A percentile compares a stretch with the other conserved stretches of the same genome.
phyloP scores from a whole-genome alignment of 2,113 vertebrate genomes.

The Tylochromis polylepis region DNA sequence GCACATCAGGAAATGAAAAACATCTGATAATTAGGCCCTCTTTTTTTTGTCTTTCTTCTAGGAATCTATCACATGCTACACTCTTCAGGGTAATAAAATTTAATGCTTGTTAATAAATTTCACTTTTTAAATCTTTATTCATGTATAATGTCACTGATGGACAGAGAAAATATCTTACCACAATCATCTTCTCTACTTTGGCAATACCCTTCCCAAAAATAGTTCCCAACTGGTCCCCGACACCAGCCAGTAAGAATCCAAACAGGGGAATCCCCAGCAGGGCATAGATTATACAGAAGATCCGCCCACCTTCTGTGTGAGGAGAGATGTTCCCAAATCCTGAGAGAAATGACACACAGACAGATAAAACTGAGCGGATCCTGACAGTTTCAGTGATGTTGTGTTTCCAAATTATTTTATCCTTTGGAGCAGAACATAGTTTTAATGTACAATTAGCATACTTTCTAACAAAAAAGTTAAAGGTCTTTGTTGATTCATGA shows the following conservation, averaged over 20 bases:
- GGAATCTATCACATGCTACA: not conserved
- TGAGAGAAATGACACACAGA: slow-evolving; percentile 53
- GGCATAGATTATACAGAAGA: slow-evolving; percentile 98
- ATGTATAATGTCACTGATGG: not conserved
- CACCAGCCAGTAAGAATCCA: slow-evolving; percentile 94
- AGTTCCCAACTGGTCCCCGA: slow-evolving; percentile 95
- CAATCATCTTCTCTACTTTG: slow-evolving; percentile 95
- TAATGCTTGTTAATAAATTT: not conserved
- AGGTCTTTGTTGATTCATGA: not conserved
- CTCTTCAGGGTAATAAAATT: not conserved
- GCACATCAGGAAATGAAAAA: not conserved
- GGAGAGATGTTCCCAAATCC: slow-evolving; percentile 98
- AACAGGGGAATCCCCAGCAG: slow-evolving; percentile 96
- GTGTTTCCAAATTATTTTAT: not conserved
- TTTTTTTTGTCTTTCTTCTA: not conserved
- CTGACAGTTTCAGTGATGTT: not conserved
- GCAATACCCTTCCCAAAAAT: slow-evolving; percentile 97
- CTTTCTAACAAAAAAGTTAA: not conserved
- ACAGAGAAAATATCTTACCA: slow-evolving; percentile 75
- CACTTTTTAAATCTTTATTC: not conserved
- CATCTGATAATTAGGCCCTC: not conserved
- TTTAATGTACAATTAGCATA: not conserved
- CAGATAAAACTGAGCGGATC: not conserved
- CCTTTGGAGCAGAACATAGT: not conserved
- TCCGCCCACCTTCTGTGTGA: slow-evolving; percentile 92